A percentile compares a stretch with the other conserved stretches of the same genome.
These are phyloP conservation scores for Pantherophis guttatus DNA, from an alignment of 2,113 vertebrate genomes.

Conservation along the genomic window DNA sequence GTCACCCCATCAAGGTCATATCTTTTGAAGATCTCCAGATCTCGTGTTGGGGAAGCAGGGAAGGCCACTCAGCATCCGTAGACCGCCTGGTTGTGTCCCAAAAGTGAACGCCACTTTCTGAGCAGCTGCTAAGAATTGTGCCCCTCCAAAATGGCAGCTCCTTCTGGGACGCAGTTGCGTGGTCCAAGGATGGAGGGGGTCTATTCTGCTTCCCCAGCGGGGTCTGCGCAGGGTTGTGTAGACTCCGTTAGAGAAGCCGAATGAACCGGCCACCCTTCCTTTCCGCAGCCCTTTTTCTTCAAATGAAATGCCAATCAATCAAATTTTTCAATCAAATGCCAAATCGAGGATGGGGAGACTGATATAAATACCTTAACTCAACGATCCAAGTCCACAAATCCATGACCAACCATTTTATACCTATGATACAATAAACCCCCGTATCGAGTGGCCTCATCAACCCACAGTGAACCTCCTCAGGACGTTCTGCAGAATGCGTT, in stretches of 20 bases:
- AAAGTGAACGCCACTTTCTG: neutral
- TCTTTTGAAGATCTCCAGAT: too few relatives aligned
- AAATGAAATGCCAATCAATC: neutral
- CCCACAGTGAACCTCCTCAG: slow-evolving; percentile 24
- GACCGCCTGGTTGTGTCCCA: neutral
- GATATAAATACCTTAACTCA: neutral
- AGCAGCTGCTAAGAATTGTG: neutral
- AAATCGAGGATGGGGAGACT: neutral
- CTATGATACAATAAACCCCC: neutral
- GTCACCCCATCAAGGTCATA: too few relatives aligned
- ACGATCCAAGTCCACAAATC: neutral
- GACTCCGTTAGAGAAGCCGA: neutral
- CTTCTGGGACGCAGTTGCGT: neutral
- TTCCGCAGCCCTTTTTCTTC: neutral
- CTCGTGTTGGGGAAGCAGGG: too few relatives aligned
- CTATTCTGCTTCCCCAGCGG: neutral
- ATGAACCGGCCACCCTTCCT: neutral
- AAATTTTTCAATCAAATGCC: too few relatives aligned
- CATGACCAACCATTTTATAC: neutral
- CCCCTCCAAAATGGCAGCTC: neutral
- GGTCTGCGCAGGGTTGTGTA: fast-evolving
- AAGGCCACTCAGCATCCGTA: too few relatives aligned
- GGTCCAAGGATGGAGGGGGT: neutral
- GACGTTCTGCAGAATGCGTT: slow-evolving; percentile 26
- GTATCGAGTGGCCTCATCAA: neutral